phyloP scores from a whole-genome alignment of 1,140 invertebrate genomes.

The Drosophila murphyi region DNA sequence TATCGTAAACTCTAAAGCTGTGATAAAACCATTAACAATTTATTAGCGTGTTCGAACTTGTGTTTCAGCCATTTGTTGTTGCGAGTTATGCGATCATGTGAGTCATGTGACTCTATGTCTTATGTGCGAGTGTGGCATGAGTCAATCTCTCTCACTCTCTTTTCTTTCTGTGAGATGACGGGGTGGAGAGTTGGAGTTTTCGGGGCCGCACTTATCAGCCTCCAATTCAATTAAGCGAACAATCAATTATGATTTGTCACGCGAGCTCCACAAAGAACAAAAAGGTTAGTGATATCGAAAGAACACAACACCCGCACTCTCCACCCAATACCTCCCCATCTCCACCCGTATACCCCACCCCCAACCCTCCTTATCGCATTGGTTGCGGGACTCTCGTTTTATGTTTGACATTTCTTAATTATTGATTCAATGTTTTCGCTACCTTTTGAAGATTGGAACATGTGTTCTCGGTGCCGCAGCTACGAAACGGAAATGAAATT shows the following conservation, averaged over 20 bases:
- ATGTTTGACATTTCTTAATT: constrained; percentile 83
- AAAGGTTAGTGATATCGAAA: constrained; percentile 31
- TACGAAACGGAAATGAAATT: constrained; percentile 79
- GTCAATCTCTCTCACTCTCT: constrained; percentile 20
- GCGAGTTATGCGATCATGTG: constrained; percentile 29
- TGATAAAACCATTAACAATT: constrained; percentile 83
- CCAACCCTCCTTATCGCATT: constrained; percentile 48
- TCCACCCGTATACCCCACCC: neutral
- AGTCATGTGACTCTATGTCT: constrained; percentile 30
- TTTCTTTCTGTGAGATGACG: neutral
- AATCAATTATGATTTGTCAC: constrained; percentile 83
- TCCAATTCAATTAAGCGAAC: constrained; percentile 80
- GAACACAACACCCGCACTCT: constrained; percentile 14
- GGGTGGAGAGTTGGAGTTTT: neutral
- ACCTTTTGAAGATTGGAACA: constrained; percentile 83
- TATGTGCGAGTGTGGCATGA: constrained; percentile 27
- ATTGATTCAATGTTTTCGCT: constrained; percentile 83
- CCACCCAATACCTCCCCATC: neutral
- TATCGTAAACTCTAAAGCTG: constrained; percentile 68
- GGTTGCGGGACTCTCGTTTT: constrained; percentile 66
- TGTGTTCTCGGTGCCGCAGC: constrained; percentile 51
- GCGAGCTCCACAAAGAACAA: constrained; percentile 61
- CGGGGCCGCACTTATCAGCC: constrained; percentile 51
- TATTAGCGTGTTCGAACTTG: constrained; percentile 70
- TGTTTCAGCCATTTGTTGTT: constrained; percentile 39